Evolutionary conservation across 2,113 vertebrate species (phyloP).

Genomic region (Apus apus): DNA sequence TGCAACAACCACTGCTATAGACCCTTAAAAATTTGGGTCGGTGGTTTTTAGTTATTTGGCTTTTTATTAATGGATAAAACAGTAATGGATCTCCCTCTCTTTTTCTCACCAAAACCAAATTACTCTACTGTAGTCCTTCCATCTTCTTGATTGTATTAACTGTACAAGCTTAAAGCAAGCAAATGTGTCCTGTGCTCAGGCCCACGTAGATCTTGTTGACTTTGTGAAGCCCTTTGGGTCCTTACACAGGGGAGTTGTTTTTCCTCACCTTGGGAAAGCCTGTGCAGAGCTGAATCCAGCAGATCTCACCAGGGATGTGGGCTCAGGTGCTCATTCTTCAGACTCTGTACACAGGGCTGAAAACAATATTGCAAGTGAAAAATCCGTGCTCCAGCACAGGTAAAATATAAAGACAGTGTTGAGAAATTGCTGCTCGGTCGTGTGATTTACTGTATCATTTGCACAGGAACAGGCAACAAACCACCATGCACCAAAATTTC

Average conservation of each 20-base stretch:
- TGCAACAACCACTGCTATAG: background rate
- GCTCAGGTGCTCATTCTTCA: background rate
- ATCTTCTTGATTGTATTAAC: background rate
- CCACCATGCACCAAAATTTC: background rate
- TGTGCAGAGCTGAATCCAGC: background rate
- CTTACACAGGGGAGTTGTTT: background rate
- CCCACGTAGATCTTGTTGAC: background rate
- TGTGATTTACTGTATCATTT: slow-evolving; percentile 62
- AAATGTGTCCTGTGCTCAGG: background rate
- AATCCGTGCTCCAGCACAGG: background rate
- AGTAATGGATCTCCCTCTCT: background rate
- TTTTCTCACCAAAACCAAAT: background rate
- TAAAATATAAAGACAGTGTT: slow-evolving; percentile 39
- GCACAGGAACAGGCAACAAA: slow-evolving; percentile 27
- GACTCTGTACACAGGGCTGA: background rate
- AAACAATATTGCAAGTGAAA: background rate
- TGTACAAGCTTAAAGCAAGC: background rate
- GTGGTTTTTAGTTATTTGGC: background rate
- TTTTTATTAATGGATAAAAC: background rate
- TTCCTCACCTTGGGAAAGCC: background rate
- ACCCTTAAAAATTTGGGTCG: background rate
- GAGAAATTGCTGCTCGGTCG: background rate
- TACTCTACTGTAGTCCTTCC: background rate
- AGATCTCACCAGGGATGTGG: background rate
- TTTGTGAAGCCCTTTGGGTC: background rate